These are phyloP conservation scores for Lysandra bellargus DNA, from an alignment of 2,888 invertebrate genomes.

Conservation along the genomic window DNA sequence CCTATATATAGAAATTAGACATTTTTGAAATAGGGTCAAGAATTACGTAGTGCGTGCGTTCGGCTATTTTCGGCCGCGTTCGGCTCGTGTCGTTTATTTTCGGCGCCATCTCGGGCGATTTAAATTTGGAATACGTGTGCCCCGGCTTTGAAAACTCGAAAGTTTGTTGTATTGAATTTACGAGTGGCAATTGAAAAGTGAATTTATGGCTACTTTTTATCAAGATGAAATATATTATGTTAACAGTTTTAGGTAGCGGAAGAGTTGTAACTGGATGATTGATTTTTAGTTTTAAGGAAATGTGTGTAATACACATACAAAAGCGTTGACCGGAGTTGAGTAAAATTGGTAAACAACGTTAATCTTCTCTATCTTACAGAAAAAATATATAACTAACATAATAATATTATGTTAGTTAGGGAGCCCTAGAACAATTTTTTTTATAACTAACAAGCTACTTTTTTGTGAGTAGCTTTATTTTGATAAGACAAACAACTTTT, in stretches of 20 bases:
- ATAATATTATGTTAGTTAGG: too few species aligned
- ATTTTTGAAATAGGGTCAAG: conserved; percentile 76
- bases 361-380: too few species aligned
- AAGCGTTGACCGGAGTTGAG: not conserved
- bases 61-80: conserved; percentile 62
- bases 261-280: not conserved
- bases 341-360: too few species aligned
- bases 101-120: conserved; percentile 53
- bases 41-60: conserved; percentile 68
- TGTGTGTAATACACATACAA: not conserved
- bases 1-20: conserved; percentile 51
- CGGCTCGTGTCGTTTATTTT: conserved; percentile 53
- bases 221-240: not conserved
- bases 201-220: not conserved
- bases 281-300: not conserved
- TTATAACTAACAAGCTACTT: too few species aligned
- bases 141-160: conserved; percentile 14
- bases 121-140: conserved; percentile 64
- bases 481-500: too few species aligned
- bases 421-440: too few species aligned
- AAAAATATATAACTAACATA: too few species aligned
- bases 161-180: conserved; percentile 19
- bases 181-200: conserved; percentile 15
- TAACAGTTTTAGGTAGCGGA: conserved; percentile 1
- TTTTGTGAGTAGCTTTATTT: too few species aligned